These are phyloP conservation scores for Malacoctenus gilli DNA, from an alignment of 2,797 vertebrate species.

Conservation along the genomic window DNA sequence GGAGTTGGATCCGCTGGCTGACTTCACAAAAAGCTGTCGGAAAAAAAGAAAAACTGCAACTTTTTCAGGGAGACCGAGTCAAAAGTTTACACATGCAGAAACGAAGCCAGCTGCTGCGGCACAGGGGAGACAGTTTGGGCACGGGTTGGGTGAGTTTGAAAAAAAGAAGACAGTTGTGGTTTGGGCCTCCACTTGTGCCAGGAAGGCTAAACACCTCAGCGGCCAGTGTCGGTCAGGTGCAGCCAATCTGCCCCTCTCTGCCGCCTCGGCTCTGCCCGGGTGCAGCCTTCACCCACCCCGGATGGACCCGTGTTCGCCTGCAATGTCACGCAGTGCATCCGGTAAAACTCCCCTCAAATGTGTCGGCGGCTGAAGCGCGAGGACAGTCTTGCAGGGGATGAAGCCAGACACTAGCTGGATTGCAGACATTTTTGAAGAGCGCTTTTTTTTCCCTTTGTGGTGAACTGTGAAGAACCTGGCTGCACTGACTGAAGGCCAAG, in stretches of 20 bases:
- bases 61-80: background rate
- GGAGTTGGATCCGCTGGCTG: too few relatives aligned
- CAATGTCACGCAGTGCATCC: background rate
- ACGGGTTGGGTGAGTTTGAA: background rate
- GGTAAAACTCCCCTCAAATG: background rate
- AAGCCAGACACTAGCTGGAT: background rate
- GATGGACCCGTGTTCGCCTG: background rate
- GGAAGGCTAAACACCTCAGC: background rate
- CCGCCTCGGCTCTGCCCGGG: too few relatives aligned
- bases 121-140: background rate
- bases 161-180: background rate
- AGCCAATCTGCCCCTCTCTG: background rate
- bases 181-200: background rate
- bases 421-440: background rate
- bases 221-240: background rate
- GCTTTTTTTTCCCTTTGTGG: too few relatives aligned
- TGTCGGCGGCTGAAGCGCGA: too few relatives aligned
- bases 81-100: background rate
- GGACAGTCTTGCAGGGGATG: background rate
- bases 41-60: background rate
- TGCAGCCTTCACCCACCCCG: background rate
- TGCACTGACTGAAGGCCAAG: slow-evolving; percentile 10
- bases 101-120: background rate
- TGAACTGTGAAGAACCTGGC: slow-evolving; percentile 10
- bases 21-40: too few relatives aligned